Conservation (phyloP, 2,888 invertebrate species). For the Monopis laevigella region DNA sequence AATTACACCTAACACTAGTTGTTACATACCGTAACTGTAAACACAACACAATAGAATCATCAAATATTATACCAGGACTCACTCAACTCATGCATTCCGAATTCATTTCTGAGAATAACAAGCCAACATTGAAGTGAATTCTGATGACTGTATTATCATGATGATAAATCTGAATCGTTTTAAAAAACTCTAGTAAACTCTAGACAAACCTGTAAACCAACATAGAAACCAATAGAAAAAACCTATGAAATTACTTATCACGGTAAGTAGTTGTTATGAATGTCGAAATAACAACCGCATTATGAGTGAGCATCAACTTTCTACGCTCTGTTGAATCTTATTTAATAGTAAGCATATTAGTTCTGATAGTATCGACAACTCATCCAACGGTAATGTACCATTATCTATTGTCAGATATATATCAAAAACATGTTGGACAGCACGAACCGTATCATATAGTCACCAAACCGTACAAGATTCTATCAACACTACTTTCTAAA, state of each 20-base stretch:
- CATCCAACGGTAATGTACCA: conserved; percentile 11
- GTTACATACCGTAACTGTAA: no score
- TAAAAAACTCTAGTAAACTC: no score
- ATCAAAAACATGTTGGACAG: background rate
- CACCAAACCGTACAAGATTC: conserved; percentile 8
- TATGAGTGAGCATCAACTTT: conserved; percentile 24
- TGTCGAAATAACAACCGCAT: conserved; percentile 2
- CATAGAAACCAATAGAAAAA: no score
- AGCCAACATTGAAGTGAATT: background rate
- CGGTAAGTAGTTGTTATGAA: background rate
- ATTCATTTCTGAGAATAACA: background rate
- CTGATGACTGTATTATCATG: conserved; percentile 5
- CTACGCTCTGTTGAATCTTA: conserved; percentile 36
- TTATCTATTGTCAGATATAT: conserved; percentile 6
- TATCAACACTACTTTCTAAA: conserved; percentile 12
- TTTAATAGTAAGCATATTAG: conserved; percentile 34
- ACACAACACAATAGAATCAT: no score
- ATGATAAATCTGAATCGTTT: background rate
- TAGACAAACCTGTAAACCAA: no score
- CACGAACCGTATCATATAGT: background rate
- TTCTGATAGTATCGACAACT: conserved; percentile 38
- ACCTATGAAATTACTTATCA: no score
- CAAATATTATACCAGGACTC: no score
- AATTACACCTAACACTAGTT: no score
- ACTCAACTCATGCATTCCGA: background rate